A percentile compares a stretch with the other conserved stretches of the same genome.
Conservation (phyloP, 2,113 vertebrate genomes). For the Solea solea region DNA sequence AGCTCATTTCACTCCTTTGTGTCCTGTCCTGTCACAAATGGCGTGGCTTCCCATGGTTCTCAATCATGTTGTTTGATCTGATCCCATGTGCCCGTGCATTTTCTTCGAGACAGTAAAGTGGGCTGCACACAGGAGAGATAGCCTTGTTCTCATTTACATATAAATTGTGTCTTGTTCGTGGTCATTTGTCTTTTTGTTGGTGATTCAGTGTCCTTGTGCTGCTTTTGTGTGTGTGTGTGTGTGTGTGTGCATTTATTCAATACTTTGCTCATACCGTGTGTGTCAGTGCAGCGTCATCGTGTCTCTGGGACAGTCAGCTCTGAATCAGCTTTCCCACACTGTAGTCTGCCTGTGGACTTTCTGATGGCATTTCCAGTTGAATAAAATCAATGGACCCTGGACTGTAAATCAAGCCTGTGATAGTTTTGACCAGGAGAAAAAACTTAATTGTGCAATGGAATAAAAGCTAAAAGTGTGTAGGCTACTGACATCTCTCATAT, state of each 20-base stretch:
- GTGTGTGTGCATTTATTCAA: slow-evolving; percentile 1
- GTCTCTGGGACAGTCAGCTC: slow-evolving; percentile 18
- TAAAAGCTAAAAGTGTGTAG: background rate
- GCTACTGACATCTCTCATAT: background rate
- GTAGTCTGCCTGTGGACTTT: slow-evolving; percentile 29
- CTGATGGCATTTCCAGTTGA: slow-evolving; percentile 43
- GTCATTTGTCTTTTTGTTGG: slow-evolving; percentile 38
- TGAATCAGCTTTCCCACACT: slow-evolving; percentile 28
- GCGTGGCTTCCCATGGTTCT: slow-evolving; percentile 34
- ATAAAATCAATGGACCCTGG: slow-evolving; percentile 44
- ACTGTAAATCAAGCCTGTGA: slow-evolving; percentile 23
- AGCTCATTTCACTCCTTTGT: slow-evolving; percentile 25
- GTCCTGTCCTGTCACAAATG: slow-evolving; percentile 20
- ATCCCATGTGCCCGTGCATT: slow-evolving; percentile 35
- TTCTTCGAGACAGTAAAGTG: slow-evolving; percentile 24
- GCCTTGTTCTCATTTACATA: slow-evolving; percentile 64
- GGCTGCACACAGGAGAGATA: slow-evolving; percentile 2
- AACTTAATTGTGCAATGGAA: background rate
- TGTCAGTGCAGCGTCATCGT: slow-evolving; percentile 12
- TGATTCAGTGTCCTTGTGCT: slow-evolving; percentile 9
- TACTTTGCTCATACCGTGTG: background rate
- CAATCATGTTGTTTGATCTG: slow-evolving; percentile 49
- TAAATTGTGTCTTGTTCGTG: slow-evolving; percentile 46
- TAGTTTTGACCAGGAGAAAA: background rate
- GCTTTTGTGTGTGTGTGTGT: background rate